These are phyloP conservation scores for Lipophrys pholis DNA, from an alignment of 2,113 vertebrate species.

Conservation along the genomic window DNA sequence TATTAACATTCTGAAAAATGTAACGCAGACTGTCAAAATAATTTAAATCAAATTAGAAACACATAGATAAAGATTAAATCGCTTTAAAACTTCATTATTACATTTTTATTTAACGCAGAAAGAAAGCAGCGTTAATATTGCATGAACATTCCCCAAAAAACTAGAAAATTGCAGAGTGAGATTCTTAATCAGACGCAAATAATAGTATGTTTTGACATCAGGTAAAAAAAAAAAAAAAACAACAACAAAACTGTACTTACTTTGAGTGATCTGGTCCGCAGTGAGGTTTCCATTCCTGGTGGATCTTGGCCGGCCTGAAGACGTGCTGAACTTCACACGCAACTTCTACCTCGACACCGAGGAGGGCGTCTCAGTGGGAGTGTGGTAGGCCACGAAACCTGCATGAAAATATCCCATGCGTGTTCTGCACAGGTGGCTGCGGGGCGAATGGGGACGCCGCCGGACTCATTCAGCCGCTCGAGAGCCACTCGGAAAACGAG, in stretches of 20 bases:
- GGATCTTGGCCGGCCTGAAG: conserved; percentile 81
- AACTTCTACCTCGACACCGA: conserved; percentile 85
- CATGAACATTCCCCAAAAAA: no score
- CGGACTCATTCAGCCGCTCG: conserved; percentile 14
- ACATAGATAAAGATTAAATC: no score
- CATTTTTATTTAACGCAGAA: no score
- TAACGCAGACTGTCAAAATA: no score
- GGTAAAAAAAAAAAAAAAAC: no score
- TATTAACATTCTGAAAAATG: no score
- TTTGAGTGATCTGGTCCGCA: conserved; percentile 62
- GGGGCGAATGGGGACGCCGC: neutral
- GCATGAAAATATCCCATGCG: conserved; percentile 8
- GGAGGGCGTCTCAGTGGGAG: conserved; percentile 81
- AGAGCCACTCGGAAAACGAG: conserved; percentile 8
- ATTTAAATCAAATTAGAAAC: no score
- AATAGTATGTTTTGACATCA: no score
- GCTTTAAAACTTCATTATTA: no score
- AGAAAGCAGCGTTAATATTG: no score
- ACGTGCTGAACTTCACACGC: conserved; percentile 85
- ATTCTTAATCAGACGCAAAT: no score
- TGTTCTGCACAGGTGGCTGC: conserved; percentile 32
- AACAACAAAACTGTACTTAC: conserved; percentile 14
- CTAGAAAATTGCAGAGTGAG: no score
- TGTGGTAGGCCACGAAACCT: conserved; percentile 83
- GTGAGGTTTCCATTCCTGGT: conserved; percentile 82